Percentiles rank a stretch among this genome's conserved stretches.
These are phyloP conservation scores for Apodemia duryi DNA, from an alignment of 2,888 invertebrate species.

Conservation along the genomic window DNA sequence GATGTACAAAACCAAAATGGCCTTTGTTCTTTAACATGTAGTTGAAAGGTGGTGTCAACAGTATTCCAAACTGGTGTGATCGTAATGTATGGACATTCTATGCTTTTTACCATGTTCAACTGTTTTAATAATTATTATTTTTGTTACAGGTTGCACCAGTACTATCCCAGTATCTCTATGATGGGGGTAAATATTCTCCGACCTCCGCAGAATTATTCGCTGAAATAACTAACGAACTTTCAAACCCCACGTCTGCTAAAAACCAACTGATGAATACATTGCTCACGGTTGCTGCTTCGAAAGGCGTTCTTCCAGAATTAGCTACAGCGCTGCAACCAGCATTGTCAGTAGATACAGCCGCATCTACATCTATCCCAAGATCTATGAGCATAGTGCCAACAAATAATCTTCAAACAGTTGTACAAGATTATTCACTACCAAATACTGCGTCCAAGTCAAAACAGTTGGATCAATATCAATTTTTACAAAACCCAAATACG, in stretches of 20 bases:
- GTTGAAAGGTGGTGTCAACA: no score
- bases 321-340: slow-evolving; percentile 27
- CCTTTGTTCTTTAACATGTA: no score
- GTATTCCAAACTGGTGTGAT: no score
- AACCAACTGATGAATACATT: slow-evolving; percentile 36
- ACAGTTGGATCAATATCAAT: neutral
- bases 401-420: neutral
- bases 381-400: neutral
- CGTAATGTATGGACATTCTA: no score
- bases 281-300: slow-evolving; percentile 33
- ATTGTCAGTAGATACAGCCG: slow-evolving; percentile 14
- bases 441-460: neutral
- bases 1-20: no score
- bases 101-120: neutral
- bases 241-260: slow-evolving; percentile 23
- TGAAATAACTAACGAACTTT: slow-evolving; percentile 11
- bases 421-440: neutral
- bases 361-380: slow-evolving; percentile 6
- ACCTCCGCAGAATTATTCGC: slow-evolving; percentile 11
- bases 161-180: neutral
- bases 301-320: slow-evolving; percentile 36
- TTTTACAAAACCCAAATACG: neutral
- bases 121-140: neutral
- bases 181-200: slow-evolving; percentile 10
- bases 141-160: neutral